These are phyloP conservation scores for Melinopterus prodromus DNA, from an alignment of 2,888 invertebrate species.

Conservation along the genomic window DNA sequence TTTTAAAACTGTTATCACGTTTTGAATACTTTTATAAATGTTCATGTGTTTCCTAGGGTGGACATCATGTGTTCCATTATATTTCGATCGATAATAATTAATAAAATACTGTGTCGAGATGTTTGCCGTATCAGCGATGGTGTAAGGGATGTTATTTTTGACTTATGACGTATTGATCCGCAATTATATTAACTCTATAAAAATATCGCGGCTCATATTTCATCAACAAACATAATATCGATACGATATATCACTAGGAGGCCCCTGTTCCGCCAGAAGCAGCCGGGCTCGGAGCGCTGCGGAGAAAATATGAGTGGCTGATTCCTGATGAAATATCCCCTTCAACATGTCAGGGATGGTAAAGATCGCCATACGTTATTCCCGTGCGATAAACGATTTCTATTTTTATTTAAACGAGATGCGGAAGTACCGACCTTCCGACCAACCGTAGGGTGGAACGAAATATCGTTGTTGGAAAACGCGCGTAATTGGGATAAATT, in stretches of 20 bases:
- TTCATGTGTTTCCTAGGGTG: no score
- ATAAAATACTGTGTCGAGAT: no score
- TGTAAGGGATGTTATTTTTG: no score
- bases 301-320: constrained; percentile 41
- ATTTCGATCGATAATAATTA: no score
- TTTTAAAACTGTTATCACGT: no score
- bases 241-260: constrained; percentile 43
- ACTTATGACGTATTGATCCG: constrained; percentile 44
- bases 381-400: constrained; percentile 32
- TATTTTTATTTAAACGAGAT: constrained; percentile 30
- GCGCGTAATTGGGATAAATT: not conserved
- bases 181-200: constrained; percentile 50
- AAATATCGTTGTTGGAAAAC: not conserved
- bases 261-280: not conserved
- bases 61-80: no score
- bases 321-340: constrained; percentile 45
- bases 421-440: not conserved
- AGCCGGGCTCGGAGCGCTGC: constrained; percentile 10
- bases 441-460: not conserved
- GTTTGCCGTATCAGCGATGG: no score
- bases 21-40: no score
- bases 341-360: constrained; percentile 42
- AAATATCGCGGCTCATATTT: constrained; percentile 46
- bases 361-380: constrained; percentile 41
- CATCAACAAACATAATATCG: constrained; percentile 44